Base-by-base conservation (phyloP, 2,888 invertebrate species). In the Reticulitermes lucifugus region DNA sequence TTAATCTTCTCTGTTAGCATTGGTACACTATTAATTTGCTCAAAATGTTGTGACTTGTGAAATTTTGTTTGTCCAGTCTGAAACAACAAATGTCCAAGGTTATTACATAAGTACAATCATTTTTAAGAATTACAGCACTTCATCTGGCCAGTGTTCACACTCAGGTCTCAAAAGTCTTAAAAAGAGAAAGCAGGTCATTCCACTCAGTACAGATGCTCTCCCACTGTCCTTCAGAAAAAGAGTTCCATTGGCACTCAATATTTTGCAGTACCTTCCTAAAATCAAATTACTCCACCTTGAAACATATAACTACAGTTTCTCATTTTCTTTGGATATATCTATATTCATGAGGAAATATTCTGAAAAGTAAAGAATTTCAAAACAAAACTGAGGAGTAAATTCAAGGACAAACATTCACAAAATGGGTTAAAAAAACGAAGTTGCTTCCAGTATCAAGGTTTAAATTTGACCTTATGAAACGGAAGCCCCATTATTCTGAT, bases 51-150 rank as follows among this genome's bases (percentile, higher is more conserved):
- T 5, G 92, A 92, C 88, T 92, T 93, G 87, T 94, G 93, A 89
- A 94, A 95, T 88, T 93, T 93, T 0, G 93, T 93, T 89, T 93
- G 93, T 4, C 94, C 94, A 87, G 95, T 90, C 95, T 95, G 88
- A 51, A 89, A 89, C 84, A 86, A n/a, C 5, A 70, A 0, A 22
- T 55, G 0, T 18, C 18, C 5, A 21, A 21, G 14, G 73, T 35
- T 35, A 46, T 41, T 25, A 41, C 2, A 21, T 73, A 12, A 35
- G 21, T 10, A 5, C 10, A 35, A 71, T 29, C 12, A 46, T 12
- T 46, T 12, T 46, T 46, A 46, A 46, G 25, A 14, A 71, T 0
- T 12, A 35, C 12, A 71, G 2, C 21, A 29, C 12, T 9, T 71
- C 2, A n/a, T 35, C 14, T 71, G 25, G 12, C 35, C 14, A 71